These are phyloP conservation scores for Schizaphis graminum DNA, from an alignment of 2,888 invertebrate genomes.

Conservation along the genomic window DNA sequence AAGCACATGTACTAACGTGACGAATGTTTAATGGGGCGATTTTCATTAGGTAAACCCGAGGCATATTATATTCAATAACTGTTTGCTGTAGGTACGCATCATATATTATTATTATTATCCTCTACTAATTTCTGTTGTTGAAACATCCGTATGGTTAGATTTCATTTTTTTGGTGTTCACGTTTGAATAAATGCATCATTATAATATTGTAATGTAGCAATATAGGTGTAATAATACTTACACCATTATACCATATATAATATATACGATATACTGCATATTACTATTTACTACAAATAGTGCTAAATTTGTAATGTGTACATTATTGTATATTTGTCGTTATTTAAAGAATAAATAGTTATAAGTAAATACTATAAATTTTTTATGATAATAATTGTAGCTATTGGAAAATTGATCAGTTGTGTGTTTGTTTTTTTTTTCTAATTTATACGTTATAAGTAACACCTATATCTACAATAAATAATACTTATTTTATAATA, in stretches of 20 bases:
- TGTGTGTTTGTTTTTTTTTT: background rate
- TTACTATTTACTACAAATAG: too few relatives aligned
- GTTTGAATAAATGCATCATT: background rate
- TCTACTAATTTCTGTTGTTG: slow-evolving; percentile 21
- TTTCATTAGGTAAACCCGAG: slow-evolving; percentile 45
- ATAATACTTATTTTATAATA: background rate
- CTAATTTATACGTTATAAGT: background rate
- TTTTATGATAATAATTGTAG: background rate
- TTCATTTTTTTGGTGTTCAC: background rate
- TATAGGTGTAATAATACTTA: background rate
- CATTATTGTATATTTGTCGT: background rate
- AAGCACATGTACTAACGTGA: slow-evolving; percentile 60
- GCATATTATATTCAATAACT: slow-evolving; percentile 23
- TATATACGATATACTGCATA: background rate
- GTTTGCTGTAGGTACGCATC: slow-evolving; percentile 35
- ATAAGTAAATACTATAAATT: background rate
- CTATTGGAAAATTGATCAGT: background rate
- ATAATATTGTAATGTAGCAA: background rate
- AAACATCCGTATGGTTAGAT: background rate
- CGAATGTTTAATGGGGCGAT: slow-evolving; percentile 62
- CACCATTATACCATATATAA: background rate
- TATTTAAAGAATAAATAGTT: background rate
- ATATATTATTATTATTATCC: background rate
- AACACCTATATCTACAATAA: background rate
- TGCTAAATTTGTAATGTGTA: background rate